phyloP scores from a whole-genome alignment of 2,888 invertebrate genomes.

The Tenthredo notha region DNA sequence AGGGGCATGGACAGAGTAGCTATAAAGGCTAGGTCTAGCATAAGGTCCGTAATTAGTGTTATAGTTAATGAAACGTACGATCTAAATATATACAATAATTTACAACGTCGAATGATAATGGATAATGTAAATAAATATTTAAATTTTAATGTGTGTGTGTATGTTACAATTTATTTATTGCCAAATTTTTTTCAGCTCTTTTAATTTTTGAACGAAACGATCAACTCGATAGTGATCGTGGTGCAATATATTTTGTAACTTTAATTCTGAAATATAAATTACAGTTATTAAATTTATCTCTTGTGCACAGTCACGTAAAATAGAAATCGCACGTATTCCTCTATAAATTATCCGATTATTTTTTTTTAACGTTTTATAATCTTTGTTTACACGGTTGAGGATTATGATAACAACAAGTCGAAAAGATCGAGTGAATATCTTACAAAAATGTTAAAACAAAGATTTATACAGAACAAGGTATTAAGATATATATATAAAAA shows the following conservation, averaged over 20 bases:
- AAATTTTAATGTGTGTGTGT: not conserved
- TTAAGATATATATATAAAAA: not conserved
- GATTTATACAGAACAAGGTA: not conserved
- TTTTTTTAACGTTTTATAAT: not conserved
- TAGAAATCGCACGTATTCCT: constrained; percentile 8
- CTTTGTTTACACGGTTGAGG: not conserved
- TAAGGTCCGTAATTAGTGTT: not conserved
- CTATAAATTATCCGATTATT: not conserved
- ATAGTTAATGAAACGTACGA: not conserved
- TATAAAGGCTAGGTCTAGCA: not conserved
- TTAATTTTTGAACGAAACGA: not conserved
- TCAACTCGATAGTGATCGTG: not conserved
- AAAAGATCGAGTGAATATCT: not conserved
- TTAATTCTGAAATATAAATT: not conserved
- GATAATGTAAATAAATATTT: not conserved
- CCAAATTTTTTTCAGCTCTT: not conserved
- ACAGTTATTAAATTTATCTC: not conserved
- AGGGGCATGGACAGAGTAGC: not conserved
- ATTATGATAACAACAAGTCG: not conserved
- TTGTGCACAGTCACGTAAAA: constrained; percentile 29
- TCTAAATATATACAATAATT: not conserved
- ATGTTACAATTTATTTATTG: not conserved
- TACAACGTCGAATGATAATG: not conserved
- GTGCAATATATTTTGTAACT: not conserved
- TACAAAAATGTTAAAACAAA: not conserved